These are phyloP conservation scores for Embidobia sp. DNA, from an alignment of 2,888 invertebrate species.

Conservation along the genomic window DNA sequence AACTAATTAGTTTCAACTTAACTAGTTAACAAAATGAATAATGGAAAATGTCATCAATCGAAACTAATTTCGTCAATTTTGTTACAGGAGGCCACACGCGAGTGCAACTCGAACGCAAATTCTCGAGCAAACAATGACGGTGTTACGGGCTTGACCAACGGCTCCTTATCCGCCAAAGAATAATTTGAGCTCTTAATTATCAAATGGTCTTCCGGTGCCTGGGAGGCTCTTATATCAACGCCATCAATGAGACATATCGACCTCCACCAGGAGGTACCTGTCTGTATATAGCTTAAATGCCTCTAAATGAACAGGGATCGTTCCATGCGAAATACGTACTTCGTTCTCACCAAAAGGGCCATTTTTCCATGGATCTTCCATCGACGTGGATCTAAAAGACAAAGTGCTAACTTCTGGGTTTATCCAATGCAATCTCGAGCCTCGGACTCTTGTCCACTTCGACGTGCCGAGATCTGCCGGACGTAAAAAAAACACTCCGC, in stretches of 20 bases:
- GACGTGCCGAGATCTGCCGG: conserved; percentile 52
- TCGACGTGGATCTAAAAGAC: conserved; percentile 60
- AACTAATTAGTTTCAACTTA: too few relatives aligned
- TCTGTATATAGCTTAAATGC: conserved; percentile 77
- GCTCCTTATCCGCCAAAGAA: conserved; percentile 78
- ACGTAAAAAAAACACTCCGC: conserved; percentile 60
- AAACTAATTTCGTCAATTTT: conserved; percentile 32
- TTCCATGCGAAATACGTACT: conserved; percentile 64
- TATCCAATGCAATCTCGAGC: conserved; percentile 54
- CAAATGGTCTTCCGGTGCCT: conserved; percentile 66
- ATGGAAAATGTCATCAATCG: not conserved
- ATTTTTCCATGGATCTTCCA: conserved; percentile 59
- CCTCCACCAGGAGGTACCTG: conserved; percentile 72
- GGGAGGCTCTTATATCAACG: conserved; percentile 71
- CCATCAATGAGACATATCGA: conserved; percentile 79
- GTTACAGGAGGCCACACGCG: conserved; percentile 75
- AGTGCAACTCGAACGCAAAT: conserved; percentile 72
- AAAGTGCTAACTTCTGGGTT: conserved; percentile 58
- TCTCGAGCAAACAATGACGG: conserved; percentile 74
- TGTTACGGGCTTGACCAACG: conserved; percentile 76
- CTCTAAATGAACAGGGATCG: conserved; percentile 62
- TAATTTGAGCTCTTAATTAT: conserved; percentile 69
- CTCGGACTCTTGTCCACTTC: conserved; percentile 50
- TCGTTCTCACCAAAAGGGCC: conserved; percentile 60
- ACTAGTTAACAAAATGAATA: not conserved